Base-by-base conservation (phyloP, 1,140 invertebrate genomes). In the Drosophila burlai region DNA sequence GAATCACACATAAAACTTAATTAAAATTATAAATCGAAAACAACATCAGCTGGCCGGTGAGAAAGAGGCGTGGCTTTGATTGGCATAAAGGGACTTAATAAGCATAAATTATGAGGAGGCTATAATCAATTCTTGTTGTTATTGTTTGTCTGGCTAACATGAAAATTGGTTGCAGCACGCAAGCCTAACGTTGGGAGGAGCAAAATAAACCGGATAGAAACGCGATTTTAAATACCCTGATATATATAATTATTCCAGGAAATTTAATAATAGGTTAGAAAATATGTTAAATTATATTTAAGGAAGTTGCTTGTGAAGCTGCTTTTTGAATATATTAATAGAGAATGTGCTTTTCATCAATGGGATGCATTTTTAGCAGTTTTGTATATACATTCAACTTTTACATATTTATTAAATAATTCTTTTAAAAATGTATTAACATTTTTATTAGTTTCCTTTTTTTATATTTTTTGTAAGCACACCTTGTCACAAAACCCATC, bases 111-210 rank as follows among this genome's bases (percentile, higher is more conserved):
- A 89, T 89, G 61, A 54, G 60, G 36, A 42, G 58, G 47, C 72
- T 66, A 73, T 89, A 86, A 86, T 86, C 83, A 89, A 86, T 86
- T 89, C 65, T 57, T 36, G 54, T 15, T 74, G 58, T 50, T 76
- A 66, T 71, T 45, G 38, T 61, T 73, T 77, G 74, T 67, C 54
- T 76, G 54, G 55, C 49, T 26, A 68, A 64, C 78, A 71, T 68
- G 72, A 80, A 77, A 86, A 80, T 83, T 66, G 84, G 31, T 74
- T 83, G 77, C 43, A 82, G 36, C 83, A 86, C 83, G 83, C 83
- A 58, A 85, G n/a, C 26, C 18, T 10, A 59, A 34, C 26, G 45
- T 36, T 29, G 42, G 11, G 2, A 16, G 46, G 50, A 45, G 29
- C 10, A 54, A 47, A 62, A 43, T 5, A 18, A 18, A 54, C 38